phyloP scores from a whole-genome alignment of 92 coral and sea anemone species.

The Heliopora coerulea region DNA sequence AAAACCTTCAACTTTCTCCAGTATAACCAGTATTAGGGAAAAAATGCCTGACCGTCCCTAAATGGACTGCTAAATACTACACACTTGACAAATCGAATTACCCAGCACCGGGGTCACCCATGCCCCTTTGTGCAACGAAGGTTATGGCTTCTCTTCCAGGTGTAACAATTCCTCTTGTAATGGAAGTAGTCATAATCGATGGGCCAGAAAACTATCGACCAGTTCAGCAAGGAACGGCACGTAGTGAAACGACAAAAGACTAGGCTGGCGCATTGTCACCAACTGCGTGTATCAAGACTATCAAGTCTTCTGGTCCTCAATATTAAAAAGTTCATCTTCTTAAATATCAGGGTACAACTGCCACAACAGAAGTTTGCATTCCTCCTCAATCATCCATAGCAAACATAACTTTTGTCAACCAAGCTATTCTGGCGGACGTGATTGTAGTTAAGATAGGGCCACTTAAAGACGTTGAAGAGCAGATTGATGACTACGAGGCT shows the following conservation, averaged over 20 bases:
- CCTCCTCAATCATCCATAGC: background rate
- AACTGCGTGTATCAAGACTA: constrained; percentile 24
- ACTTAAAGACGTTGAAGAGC: background rate
- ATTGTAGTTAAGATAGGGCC: background rate
- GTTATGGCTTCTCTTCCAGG: constrained; percentile 41
- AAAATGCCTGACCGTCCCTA: constrained; percentile 63
- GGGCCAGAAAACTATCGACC: constrained; percentile 43
- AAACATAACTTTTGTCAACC: constrained; percentile 12
- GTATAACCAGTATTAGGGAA: constrained; percentile 63
- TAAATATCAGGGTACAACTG: background rate
- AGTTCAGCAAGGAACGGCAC: constrained; percentile 43
- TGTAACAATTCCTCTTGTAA: constrained; percentile 22
- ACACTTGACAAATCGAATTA: constrained; percentile 44
- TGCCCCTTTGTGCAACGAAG: constrained; percentile 30
- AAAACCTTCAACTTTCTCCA: constrained; percentile 66
- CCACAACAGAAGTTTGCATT: constrained; percentile 11
- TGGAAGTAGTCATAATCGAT: constrained; percentile 28
- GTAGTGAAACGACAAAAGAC: constrained; percentile 47
- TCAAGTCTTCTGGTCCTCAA: constrained; percentile 8
- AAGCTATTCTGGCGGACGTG: constrained; percentile 2
- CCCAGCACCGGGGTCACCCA: constrained; percentile 37
- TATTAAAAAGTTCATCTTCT: background rate
- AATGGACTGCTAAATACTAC: constrained; percentile 56
- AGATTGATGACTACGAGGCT: constrained; percentile 26
- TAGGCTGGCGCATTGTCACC: constrained; percentile 46